Evolutionary conservation across 2,888 invertebrate genomes (phyloP).

Genomic region (Synergus laeviventris): DNA sequence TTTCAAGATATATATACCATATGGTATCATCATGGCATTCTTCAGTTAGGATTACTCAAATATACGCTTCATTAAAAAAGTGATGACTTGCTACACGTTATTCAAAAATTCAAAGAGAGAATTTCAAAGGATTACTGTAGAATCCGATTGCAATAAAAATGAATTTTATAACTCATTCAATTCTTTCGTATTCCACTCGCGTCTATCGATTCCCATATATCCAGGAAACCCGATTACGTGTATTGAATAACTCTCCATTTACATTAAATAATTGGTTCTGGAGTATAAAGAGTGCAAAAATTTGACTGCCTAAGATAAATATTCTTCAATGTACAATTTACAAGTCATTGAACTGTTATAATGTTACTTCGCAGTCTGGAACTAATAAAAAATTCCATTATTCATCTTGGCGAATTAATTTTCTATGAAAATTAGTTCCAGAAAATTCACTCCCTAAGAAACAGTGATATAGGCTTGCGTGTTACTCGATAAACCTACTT

Average conservation of each 20-base stretch:
- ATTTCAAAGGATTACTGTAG: conserved; percentile 30
- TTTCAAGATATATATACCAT: too few relatives aligned
- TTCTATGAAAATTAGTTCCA: too few relatives aligned
- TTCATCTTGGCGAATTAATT: background rate
- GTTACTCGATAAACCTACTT: background rate
- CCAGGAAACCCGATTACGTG: conserved; percentile 40
- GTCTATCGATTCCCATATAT: conserved; percentile 39
- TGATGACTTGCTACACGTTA: background rate
- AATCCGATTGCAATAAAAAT: conserved; percentile 39
- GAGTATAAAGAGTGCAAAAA: conserved; percentile 30
- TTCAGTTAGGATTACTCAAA: background rate
- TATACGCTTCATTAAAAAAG: background rate
- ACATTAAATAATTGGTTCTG: conserved; percentile 35
- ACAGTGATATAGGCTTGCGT: background rate
- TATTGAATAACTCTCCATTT: conserved; percentile 36
- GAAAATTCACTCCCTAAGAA: background rate
- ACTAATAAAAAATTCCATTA: background rate
- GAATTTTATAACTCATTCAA: conserved; percentile 40
- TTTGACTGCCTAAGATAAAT: conserved; percentile 1
- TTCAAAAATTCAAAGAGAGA: conserved; percentile 8
- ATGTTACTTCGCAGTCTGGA: background rate
- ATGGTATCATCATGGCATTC: too few relatives aligned
- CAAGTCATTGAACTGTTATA: too few relatives aligned
- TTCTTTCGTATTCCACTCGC: conserved; percentile 38
- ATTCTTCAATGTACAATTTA: background rate